A percentile compares a stretch with the other conserved stretches of the same genome.
Evolutionary conservation across 2,113 vertebrate genomes (phyloP).

Genomic region (Entelurus aequoreus): DNA sequence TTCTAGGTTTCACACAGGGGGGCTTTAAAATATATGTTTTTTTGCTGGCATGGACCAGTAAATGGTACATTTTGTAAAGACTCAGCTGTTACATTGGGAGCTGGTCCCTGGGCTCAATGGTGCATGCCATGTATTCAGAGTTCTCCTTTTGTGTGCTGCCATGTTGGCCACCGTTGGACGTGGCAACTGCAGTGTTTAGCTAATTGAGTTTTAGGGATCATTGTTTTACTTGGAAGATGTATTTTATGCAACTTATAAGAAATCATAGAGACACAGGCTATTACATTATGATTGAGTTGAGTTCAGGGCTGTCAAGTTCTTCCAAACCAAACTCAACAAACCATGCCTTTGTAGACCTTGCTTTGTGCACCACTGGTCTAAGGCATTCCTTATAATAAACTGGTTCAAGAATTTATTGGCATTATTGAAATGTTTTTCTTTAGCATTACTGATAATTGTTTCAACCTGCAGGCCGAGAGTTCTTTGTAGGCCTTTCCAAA

Average conservation of each 20-base stretch:
- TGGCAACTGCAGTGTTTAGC: slow-evolving; percentile 10
- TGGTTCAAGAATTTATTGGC: neutral
- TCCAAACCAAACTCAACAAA: neutral
- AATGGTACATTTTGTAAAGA: slow-evolving; percentile 54
- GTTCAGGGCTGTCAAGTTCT: neutral
- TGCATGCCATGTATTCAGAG: slow-evolving; percentile 28
- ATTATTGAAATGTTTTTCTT: slow-evolving; percentile 1
- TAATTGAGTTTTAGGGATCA: slow-evolving; percentile 1
- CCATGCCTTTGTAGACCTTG: neutral
- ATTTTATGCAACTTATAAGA: neutral
- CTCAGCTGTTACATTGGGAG: slow-evolving; percentile 43
- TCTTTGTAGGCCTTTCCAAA: slow-evolving; percentile 96
- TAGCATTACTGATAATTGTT: neutral
- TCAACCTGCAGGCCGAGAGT: slow-evolving; percentile 78
- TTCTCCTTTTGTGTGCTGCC: slow-evolving; percentile 19
- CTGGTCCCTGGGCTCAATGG: slow-evolving; percentile 36
- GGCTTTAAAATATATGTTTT: slow-evolving; percentile 59
- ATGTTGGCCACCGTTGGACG: slow-evolving; percentile 17
- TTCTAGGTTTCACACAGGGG: slow-evolving; percentile 66
- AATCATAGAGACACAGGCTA: neutral
- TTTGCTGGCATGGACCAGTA: slow-evolving; percentile 50
- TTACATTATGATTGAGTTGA: neutral
- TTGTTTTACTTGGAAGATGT: neutral
- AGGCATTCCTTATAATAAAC: neutral
- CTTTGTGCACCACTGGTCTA: neutral